Conservation (phyloP, 2,113 vertebrate species). For the Equus przewalskii region DNA sequence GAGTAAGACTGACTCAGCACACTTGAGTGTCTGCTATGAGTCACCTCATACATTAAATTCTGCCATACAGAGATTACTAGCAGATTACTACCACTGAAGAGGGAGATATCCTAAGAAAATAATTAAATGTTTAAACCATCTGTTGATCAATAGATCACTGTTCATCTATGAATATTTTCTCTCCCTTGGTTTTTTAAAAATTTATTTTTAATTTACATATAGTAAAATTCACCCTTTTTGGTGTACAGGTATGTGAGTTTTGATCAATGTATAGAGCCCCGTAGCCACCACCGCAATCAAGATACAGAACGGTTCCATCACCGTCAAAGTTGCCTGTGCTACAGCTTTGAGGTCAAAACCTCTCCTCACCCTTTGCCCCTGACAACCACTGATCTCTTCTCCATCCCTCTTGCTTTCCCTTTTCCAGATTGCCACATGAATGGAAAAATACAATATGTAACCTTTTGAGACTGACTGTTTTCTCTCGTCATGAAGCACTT, state of each 20-base stretch:
- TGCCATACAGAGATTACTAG: rapidly evolving
- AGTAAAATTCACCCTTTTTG: too few relatives aligned
- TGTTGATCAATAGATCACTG: neutral
- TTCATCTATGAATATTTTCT: neutral
- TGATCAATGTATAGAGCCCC: rapidly evolving
- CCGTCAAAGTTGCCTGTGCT: rapidly evolving
- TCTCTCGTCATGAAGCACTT: rapidly evolving
- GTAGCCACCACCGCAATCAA: neutral
- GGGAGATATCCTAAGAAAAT: neutral
- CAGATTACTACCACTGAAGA: rapidly evolving
- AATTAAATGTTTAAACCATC: neutral
- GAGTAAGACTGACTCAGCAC: rapidly evolving
- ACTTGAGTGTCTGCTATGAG: rapidly evolving
- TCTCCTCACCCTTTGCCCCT: neutral
- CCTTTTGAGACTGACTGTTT: neutral
- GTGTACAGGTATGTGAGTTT: neutral
- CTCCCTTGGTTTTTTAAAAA: neutral
- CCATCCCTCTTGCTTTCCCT: neutral
- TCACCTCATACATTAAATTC: rapidly evolving
- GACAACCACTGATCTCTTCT: rapidly evolving
- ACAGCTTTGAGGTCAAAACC: rapidly evolving
- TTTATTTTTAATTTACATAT: neutral
- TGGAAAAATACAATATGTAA: rapidly evolving
- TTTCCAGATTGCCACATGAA: neutral
- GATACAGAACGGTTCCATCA: neutral